phyloP scores from a whole-genome alignment of 2,113 vertebrate genomes.

The Nettapus auritus region DNA sequence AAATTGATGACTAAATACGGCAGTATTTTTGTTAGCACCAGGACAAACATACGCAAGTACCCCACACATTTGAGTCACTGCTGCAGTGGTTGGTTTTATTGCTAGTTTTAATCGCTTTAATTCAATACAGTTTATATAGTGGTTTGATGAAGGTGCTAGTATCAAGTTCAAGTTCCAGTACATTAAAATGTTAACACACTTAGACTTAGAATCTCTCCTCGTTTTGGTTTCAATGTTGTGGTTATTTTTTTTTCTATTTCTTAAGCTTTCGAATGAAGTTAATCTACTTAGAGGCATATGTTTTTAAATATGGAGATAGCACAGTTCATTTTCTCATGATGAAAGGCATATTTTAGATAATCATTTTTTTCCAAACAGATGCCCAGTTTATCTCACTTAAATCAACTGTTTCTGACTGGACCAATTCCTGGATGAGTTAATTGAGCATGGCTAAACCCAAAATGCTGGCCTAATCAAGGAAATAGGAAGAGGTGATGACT shows the following conservation, averaged over 20 bases:
- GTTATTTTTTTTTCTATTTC: neutral
- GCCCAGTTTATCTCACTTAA: constrained; percentile 81
- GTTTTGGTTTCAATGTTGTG: neutral
- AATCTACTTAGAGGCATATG: constrained; percentile 36
- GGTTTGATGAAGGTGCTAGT: constrained; percentile 66
- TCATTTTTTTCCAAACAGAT: constrained; percentile 75
- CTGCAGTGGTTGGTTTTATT: constrained; percentile 54
- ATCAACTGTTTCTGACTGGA: constrained; percentile 80
- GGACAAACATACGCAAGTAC: neutral
- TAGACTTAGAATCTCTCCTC: constrained; percentile 25
- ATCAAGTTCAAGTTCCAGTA: constrained; percentile 62
- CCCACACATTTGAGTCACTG: constrained; percentile 16
- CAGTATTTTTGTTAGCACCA: constrained; percentile 31
- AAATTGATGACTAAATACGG: constrained; percentile 22
- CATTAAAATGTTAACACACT: constrained; percentile 66
- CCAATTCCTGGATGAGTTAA: constrained; percentile 80
- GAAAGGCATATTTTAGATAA: constrained; percentile 72
- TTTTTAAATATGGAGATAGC: constrained; percentile 57
- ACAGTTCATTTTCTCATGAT: constrained; percentile 68
- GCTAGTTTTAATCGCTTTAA: constrained; percentile 53
- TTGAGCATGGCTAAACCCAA: constrained; percentile 81
- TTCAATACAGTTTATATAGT: constrained; percentile 34
- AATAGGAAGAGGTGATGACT: constrained; percentile 64
- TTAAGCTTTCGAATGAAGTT: constrained; percentile 17
- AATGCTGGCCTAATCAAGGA: constrained; percentile 76